Evolutionary conservation across 1,140 invertebrate species (phyloP).

Genomic region (Cephus cinctus): DNA sequence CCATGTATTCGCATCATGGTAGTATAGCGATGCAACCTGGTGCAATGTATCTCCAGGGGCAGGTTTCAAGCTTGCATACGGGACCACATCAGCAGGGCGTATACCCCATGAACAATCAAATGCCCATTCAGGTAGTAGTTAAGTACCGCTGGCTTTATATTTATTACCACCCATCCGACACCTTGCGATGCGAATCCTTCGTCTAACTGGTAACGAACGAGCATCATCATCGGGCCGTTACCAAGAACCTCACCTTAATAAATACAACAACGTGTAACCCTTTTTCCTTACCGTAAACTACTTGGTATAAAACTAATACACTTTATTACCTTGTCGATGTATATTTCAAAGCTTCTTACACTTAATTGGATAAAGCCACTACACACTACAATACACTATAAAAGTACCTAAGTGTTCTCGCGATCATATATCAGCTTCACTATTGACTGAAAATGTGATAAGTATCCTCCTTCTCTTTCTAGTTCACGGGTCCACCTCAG

Average conservation of each 20-base stretch:
- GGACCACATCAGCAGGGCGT: constrained; percentile 37
- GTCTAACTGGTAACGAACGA: too few relatives aligned
- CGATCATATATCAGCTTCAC: neutral
- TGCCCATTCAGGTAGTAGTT: constrained; percentile 36
- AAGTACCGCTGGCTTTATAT: constrained; percentile 14
- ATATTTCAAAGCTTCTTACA: too few relatives aligned
- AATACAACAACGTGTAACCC: too few relatives aligned
- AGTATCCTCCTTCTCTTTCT: constrained; percentile 20
- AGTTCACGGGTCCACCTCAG: constrained; percentile 39
- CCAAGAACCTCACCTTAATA: too few relatives aligned
- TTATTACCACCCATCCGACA: constrained; percentile 7
- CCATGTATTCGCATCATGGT: constrained; percentile 37
- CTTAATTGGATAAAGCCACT: too few relatives aligned
- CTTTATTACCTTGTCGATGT: too few relatives aligned
- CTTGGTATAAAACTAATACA: too few relatives aligned
- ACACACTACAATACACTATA: too few relatives aligned
- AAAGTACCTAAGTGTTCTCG: neutral
- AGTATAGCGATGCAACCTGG: constrained; percentile 31
- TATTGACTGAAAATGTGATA: constrained; percentile 12
- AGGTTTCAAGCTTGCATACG: constrained; percentile 34
- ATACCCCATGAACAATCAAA: constrained; percentile 37
- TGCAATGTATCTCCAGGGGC: constrained; percentile 34
- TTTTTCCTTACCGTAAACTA: too few relatives aligned
- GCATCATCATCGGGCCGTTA: too few relatives aligned
- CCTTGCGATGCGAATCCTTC: too few relatives aligned